Percentiles rank a stretch among this genome's conserved stretches.
These are phyloP conservation scores for Harpegnathos saltator DNA, from an alignment of 1,140 invertebrate species.

Conservation along the genomic window DNA sequence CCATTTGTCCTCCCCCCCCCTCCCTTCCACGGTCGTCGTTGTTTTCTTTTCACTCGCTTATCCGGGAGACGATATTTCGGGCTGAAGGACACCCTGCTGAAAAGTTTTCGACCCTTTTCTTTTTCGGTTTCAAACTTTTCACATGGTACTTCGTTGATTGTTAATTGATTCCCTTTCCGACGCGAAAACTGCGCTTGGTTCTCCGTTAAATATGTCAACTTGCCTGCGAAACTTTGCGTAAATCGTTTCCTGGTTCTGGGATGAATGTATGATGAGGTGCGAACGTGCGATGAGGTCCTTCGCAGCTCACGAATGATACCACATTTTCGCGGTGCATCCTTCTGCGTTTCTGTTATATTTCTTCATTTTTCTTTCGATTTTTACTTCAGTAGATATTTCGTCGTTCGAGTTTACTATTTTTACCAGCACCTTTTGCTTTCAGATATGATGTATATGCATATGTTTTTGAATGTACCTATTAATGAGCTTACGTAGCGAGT, in stretches of 20 bases:
- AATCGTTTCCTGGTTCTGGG: background rate
- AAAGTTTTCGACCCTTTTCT: too few relatives aligned
- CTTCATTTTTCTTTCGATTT: background rate
- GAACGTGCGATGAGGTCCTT: background rate
- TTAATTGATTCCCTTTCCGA: too few relatives aligned
- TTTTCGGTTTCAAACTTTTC: too few relatives aligned
- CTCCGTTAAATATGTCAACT: background rate
- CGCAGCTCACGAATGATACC: conserved; percentile 4
- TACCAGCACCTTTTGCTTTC: conserved; percentile 60
- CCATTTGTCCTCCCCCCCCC: too few relatives aligned
- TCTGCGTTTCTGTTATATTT: conserved; percentile 2
- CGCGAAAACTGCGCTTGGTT: background rate
- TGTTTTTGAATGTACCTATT: too few relatives aligned
- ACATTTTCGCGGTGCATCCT: background rate
- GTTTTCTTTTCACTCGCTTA: too few relatives aligned
- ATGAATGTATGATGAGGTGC: conserved; percentile 3
- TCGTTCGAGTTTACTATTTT: background rate
- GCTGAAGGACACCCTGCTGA: too few relatives aligned
- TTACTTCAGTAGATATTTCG: background rate
- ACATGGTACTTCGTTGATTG: too few relatives aligned
- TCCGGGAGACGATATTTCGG: too few relatives aligned
- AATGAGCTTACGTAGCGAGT: too few relatives aligned
- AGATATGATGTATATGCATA: conserved; percentile 32
- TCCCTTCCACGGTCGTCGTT: too few relatives aligned
- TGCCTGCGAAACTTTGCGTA: background rate